Evolutionary conservation across 2,888 invertebrate species (phyloP).

Genomic region (Himalopsyche japonica): DNA sequence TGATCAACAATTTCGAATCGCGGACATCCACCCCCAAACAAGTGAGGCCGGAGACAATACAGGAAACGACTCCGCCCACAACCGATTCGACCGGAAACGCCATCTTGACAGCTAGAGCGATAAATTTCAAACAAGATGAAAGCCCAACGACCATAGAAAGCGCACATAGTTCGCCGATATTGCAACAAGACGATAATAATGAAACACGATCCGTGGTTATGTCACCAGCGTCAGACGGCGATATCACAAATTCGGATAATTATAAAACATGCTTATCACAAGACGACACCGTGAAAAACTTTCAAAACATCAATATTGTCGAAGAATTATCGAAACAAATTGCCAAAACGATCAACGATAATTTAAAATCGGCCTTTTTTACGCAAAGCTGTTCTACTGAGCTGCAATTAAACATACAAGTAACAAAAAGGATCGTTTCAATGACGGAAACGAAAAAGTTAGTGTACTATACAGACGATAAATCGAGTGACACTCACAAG

Average conservation of each 20-base stretch:
- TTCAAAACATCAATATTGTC: background rate
- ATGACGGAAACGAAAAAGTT: constrained; percentile 30
- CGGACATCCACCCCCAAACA: constrained; percentile 30
- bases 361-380: constrained; percentile 29
- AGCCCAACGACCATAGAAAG: constrained; percentile 28
- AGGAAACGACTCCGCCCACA: constrained; percentile 49
- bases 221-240: constrained; percentile 16
- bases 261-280: constrained; percentile 28
- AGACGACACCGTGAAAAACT: constrained; percentile 10
- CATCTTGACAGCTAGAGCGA: constrained; percentile 52
- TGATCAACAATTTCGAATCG: constrained; percentile 39
- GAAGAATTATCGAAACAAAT: constrained; percentile 32
- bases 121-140: constrained; percentile 52
- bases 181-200: background rate
- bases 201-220: constrained; percentile 2
- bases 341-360: constrained; percentile 33
- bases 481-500: background rate
- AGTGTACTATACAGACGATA: background rate
- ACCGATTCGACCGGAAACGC: constrained; percentile 51
- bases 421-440: constrained; percentile 35
- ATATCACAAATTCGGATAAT: constrained; percentile 23
- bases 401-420: constrained; percentile 36
- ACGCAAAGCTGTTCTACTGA: constrained; percentile 32
- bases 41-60: constrained; percentile 44
- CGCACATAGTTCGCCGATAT: constrained; percentile 14